Base-by-base conservation (phyloP, 2,888 invertebrate species). In the Galerucella nymphaeae region DNA sequence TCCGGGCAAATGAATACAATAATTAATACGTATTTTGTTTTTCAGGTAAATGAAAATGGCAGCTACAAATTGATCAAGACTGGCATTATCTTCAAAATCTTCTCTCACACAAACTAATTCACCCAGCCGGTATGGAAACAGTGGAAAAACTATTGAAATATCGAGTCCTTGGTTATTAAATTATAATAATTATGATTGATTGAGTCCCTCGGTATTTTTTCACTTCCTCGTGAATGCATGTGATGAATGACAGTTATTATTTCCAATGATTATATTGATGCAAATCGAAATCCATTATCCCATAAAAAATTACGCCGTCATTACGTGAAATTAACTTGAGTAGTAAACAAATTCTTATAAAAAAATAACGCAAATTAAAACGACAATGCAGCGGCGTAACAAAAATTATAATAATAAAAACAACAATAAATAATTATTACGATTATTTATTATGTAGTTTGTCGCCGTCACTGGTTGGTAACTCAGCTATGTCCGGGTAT, bases 401-500 rank as follows among this genome's bases (percentile, higher is more conserved):
- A 23, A 20, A 65, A 45, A n/a, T n/a, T 41, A n/a, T 45, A 45
- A 14, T 14, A 13, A 45, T 11, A 14, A 45, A 14, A 45, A 14
- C 14, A 1, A 13, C 14, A 45, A 45, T 45, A 45, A n/a, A n/a
- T n/a, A n/a, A n/a, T n/a, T n/a, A n/a, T n/a, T n/a, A n/a, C n/a
- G 8, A 55, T 16, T 53, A 38, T 38, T 57, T 30, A 41, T 13
- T 16, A 18, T 41, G 16, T 20, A 41, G 45, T 45, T 45, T 55
- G 9, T 42, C 55, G 41, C 55, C 71, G 74, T 64, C 71, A 68
- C 74, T 74, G 73, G 62, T 62, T n/a, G 42, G 45, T 62, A 62
- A 62, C 11, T 41, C 18, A 62, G 18, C 76, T 74, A 71, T 75
- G 78, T 77, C 78, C 80, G 76, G 80, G 80, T 79, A 76, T 75